Evolutionary conservation across 2,113 vertebrate genomes (phyloP).

Genomic region (Ammospiza nelsoni): DNA sequence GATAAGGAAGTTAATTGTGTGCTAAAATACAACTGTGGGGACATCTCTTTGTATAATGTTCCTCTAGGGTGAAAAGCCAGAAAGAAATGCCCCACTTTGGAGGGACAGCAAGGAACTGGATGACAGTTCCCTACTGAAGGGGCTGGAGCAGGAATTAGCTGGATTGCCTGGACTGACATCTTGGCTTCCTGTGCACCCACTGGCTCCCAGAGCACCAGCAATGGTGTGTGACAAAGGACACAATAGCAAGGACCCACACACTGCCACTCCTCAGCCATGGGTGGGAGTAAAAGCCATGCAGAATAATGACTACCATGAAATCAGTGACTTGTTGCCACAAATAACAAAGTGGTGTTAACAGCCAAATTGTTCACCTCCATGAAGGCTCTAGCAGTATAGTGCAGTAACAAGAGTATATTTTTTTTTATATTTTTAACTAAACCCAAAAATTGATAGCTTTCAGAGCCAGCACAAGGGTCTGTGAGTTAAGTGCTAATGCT

Average conservation of each 20-base stretch:
- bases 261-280: neutral
- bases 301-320: neutral
- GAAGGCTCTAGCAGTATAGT: neutral
- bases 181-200: neutral
- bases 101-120: neutral
- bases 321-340: neutral
- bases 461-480: neutral
- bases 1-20: neutral
- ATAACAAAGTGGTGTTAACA: neutral
- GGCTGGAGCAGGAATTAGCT: neutral
- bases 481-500: neutral
- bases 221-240: neutral
- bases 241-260: neutral
- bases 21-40: neutral
- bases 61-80: neutral
- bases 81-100: neutral
- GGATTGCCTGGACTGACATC: neutral
- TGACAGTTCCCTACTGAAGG: neutral
- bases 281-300: neutral
- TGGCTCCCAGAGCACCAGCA: fast-evolving
- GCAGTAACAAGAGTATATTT: neutral
- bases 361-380: neutral
- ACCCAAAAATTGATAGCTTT: neutral
- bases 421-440: conserved; percentile 10
- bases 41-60: neutral